Conservation (phyloP, 2,888 invertebrate genomes). For the Bombylius discolor region DNA sequence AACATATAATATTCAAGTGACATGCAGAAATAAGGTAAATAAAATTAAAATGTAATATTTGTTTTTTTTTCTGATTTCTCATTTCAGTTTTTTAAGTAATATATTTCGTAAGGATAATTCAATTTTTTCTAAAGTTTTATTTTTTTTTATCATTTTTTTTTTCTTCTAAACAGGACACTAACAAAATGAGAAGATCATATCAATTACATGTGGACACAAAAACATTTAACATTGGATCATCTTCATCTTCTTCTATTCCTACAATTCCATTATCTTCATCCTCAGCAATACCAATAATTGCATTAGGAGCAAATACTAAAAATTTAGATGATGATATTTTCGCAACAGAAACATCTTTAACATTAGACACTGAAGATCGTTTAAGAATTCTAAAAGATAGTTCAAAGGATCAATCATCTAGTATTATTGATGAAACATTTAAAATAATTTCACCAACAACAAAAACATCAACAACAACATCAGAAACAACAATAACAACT, state of each 20-base stretch:
- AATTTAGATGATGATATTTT: constrained; percentile 17
- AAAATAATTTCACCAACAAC: constrained; percentile 5
- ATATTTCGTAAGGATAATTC: too few species aligned
- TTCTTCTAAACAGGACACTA: constrained; percentile 21
- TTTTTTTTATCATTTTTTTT: constrained; percentile 1
- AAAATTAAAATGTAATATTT: too few species aligned
- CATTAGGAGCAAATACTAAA: constrained; percentile 19
- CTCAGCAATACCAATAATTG: constrained; percentile 21
- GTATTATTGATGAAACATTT: too few species aligned
- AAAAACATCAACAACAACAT: background rate
- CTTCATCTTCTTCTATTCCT: constrained; percentile 16
- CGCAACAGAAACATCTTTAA: constrained; percentile 16
- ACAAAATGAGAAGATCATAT: constrained; percentile 26
- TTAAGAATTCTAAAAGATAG: constrained; percentile 25
- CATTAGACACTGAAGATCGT: constrained; percentile 19
- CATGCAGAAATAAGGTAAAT: constrained; percentile 30
- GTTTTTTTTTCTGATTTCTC: too few species aligned
- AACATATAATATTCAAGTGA: constrained; percentile 65
- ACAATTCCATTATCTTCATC: constrained; percentile 12
- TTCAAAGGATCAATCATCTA: constrained; percentile 9
- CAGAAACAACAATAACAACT: background rate
- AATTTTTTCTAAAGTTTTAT: too few species aligned
- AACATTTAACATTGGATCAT: constrained; percentile 18
- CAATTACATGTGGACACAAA: constrained; percentile 26
- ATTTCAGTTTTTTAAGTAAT: too few species aligned